Conservation (phyloP, 2,113 vertebrate species). For the Nothocercus nigrocapillus region DNA sequence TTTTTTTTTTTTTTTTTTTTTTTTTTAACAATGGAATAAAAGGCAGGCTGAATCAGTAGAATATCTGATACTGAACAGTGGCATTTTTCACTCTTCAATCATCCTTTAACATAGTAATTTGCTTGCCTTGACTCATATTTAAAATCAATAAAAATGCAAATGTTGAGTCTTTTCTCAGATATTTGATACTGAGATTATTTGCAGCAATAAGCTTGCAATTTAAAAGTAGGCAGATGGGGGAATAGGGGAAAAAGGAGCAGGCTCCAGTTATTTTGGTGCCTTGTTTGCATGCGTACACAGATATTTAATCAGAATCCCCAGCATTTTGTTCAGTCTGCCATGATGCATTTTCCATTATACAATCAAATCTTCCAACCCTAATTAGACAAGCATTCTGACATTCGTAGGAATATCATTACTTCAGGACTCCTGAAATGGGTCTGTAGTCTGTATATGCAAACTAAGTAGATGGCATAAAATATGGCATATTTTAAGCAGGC, state of each 20-base stretch:
- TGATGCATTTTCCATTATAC: background rate
- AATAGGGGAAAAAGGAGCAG: background rate
- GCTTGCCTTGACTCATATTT: background rate
- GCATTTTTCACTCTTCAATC: background rate
- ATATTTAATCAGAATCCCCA: background rate
- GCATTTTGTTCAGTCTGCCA: background rate
- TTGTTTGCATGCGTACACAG: background rate
- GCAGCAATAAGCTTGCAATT: background rate
- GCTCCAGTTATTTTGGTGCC: background rate
- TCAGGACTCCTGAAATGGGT: background rate
- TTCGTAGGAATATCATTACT: background rate
- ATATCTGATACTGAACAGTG: background rate
- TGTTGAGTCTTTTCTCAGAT: background rate
- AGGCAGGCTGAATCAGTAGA: background rate
- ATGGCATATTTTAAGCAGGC: background rate
- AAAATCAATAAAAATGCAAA: constrained; percentile 30
- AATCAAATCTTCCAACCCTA: background rate
- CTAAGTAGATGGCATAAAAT: background rate
- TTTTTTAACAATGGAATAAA: background rate
- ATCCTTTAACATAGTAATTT: background rate
- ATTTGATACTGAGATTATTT: background rate
- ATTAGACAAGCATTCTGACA: background rate
- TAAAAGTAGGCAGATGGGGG: background rate
- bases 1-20: background rate
- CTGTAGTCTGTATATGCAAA: background rate